Evolutionary conservation across 2,888 invertebrate species (phyloP).

Genomic region (Phyllotreta striolata): DNA sequence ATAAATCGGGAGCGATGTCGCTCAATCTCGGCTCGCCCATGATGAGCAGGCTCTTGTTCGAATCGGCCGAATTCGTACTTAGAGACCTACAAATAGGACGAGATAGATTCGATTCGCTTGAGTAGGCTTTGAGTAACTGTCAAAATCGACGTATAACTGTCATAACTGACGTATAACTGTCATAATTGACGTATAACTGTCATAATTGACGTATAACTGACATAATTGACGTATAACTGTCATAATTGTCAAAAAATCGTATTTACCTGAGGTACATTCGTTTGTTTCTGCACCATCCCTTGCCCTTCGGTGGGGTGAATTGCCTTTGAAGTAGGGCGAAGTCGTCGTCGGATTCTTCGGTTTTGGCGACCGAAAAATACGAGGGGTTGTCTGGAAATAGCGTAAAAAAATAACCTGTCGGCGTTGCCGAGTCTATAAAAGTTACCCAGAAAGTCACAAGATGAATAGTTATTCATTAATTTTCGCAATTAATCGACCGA

Average conservation of each 20-base stretch:
- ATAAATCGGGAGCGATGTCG: slow-evolving; percentile 69
- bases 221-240: too few relatives aligned
- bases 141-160: too few relatives aligned
- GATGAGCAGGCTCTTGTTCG: slow-evolving; percentile 70
- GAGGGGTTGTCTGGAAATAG: slow-evolving; percentile 75
- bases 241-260: too few relatives aligned
- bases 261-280: slow-evolving; percentile 24
- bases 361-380: slow-evolving; percentile 73
- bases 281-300: slow-evolving; percentile 32
- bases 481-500: too few relatives aligned
- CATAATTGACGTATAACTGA: not conserved
- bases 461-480: too few relatives aligned
- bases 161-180: not conserved
- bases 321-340: slow-evolving; percentile 49
- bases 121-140: too few relatives aligned
- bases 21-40: slow-evolving; percentile 75
- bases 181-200: not conserved
- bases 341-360: slow-evolving; percentile 41
- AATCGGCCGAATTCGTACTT: slow-evolving; percentile 69
- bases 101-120: too few relatives aligned
- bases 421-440: too few relatives aligned
- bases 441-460: too few relatives aligned
- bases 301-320: slow-evolving; percentile 52
- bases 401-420: too few relatives aligned
- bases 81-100: slow-evolving; percentile 68